Evolutionary conservation across 1,140 invertebrate species (phyloP).

Genomic region (Macrobrachium nipponense): DNA sequence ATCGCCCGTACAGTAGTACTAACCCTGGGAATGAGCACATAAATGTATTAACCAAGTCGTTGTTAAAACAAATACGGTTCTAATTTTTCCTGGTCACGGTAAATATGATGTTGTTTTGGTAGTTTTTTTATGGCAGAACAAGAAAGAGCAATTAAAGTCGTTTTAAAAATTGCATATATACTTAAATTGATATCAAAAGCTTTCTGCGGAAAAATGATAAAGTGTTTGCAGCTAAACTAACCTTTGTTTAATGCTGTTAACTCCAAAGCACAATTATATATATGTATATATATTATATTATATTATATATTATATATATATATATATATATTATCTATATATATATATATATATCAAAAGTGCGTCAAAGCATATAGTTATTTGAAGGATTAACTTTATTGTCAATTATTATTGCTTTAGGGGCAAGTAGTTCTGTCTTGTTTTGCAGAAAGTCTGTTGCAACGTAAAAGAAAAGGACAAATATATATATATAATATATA

Average conservation of each 20-base stretch:
- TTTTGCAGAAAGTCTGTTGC: constrained; percentile 3
- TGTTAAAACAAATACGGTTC: no score
- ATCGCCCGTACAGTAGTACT: no score
- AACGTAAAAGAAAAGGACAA: no score
- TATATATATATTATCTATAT: constrained; percentile 33
- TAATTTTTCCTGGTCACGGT: no score
- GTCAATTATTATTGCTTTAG: not conserved
- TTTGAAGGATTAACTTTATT: not conserved
- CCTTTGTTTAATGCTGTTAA: not conserved
- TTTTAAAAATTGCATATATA: no score
- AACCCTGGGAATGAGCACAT: no score
- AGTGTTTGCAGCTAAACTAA: not conserved
- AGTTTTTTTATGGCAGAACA: no score
- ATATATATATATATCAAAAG: constrained; percentile 26
- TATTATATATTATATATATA: constrained; percentile 40
- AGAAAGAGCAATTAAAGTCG: no score
- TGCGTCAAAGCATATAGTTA: not conserved
- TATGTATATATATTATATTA: constrained; percentile 34
- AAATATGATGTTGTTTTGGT: no score
- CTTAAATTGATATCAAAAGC: not conserved
- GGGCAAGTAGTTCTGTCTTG: not conserved
- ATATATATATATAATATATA: constrained; percentile 16
- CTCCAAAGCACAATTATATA: constrained; percentile 15
- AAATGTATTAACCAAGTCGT: no score
- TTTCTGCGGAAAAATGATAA: not conserved